Base-by-base conservation (phyloP, 37 sponge, comb jelly and placozoan genomes). In the Aplysina aerophoba region DNA sequence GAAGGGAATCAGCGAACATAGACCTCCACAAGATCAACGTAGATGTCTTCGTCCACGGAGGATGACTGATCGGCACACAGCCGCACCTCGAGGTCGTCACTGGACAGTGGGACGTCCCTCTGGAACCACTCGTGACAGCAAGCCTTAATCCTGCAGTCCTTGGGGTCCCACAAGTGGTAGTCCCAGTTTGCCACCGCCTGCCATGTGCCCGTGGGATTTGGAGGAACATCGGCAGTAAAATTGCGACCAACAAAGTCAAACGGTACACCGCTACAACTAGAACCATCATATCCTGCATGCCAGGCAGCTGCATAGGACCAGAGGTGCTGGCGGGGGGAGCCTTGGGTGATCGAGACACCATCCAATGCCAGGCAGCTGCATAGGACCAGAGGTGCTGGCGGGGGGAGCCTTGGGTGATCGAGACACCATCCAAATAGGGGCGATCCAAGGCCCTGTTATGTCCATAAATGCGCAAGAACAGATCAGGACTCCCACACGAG, bases 151-250 rank as follows among this genome's bases (percentile, higher is more conserved):
- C 66, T 11, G 22, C 66, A 65, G 11, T 65, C 66, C 11, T 11
- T 65, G 66, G 66, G 22, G 22, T 25, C 13, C 66, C 66, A 65
- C 66, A 65, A 65, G 66, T 65, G 66, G 30, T 65, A 30, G 66
- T 65, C 66, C 13, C 66, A 65, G 66, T 65, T 30, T 25, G 22
- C 66, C 22, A 30, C 30, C 11, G 30, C 27, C 27, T 30, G 11
- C 11, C 13, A 8, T 25, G 12, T 30, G 12, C 30, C 22, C 12
- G 6, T 11, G 11, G 66, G 27, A 20, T 65, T 65, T 12, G 66
- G 22, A 30, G 66, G n/a, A 11, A 30, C 12, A 16, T 65, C 66
- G 27, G 30, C 22, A 16, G 12, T 30, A 65, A 30, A 65, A 16
- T 65, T 11, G 22, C 22, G 66, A 16, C 66, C 66, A 65, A 16